Base-by-base conservation (phyloP, 2,888 invertebrate species). In the Ormyrus thymus region DNA sequence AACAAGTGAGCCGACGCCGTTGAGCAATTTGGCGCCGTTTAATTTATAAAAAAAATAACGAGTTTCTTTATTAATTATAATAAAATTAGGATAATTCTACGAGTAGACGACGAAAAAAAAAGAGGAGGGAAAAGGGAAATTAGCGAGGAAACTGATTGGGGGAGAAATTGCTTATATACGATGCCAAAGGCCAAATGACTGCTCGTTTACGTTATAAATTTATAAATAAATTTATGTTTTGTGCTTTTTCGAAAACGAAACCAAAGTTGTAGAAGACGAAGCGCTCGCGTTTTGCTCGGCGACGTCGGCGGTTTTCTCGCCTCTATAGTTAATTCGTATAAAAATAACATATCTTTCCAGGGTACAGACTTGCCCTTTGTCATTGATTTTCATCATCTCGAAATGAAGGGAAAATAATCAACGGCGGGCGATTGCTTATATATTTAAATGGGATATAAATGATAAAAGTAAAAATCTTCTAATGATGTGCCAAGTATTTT, bases 171-270 rank as follows among this genome's bases (percentile, higher is more conserved):
- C 85, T 82, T 82, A 83, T 83, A 82, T 83, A 85, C 87, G 87
- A 88, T 87, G 86, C 88, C 88, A 88, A 88, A 88, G 86, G 85
- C 84, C 76, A 84, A 83, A 85, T 84, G 86, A 87, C 86, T 87
- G 86, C 81, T 85, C 82, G 81, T 79, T 79, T 51, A 74, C 77
- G 68, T 65, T 77, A 71, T 70, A 76, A 75, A 70, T 46, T 76
- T 69, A 80, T 75, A 59, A 69, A 70, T 73, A 76, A 62, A 59
- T 48, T 43, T 82, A 76, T 58, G 75, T 80, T 81, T 81, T 81
- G 72, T 83, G 79, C 80, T 85, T 83, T 82, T 83, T 85, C 78
- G 82, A 72, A 74, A 79, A 82, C 83, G 83, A 83, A 83, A 85
- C 85, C 86, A 87, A 87, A 87, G 85, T 83, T 84, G n/a, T 71